Percentiles rank a stretch among this genome's conserved stretches.
Conservation (phyloP, 92 coral and sea anemone species). For the Diadumene lineata region DNA sequence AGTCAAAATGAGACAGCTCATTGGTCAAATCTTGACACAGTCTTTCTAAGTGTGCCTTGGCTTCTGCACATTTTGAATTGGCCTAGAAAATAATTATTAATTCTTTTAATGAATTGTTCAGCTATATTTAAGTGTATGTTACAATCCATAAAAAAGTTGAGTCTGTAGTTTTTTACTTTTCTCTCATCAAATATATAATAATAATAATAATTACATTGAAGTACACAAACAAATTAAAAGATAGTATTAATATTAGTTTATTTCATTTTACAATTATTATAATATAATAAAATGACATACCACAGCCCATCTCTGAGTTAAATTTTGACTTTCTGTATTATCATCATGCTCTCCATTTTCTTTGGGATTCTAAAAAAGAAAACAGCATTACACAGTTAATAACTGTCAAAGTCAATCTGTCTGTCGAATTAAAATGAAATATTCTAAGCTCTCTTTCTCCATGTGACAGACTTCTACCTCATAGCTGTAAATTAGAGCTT, state of each 20-base stretch:
- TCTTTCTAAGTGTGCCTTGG: slow-evolving; percentile 78
- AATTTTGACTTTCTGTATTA: slow-evolving; percentile 42
- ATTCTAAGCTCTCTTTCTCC: too few relatives aligned
- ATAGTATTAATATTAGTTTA: too few relatives aligned
- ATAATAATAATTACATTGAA: too few relatives aligned
- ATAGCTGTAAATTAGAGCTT: too few relatives aligned
- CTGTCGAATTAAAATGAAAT: too few relatives aligned
- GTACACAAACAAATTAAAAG: too few relatives aligned
- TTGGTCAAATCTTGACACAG: slow-evolving; percentile 80
- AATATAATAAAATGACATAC: slow-evolving; percentile 27
- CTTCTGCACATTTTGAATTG: slow-evolving; percentile 88
- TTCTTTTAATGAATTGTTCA: background rate
- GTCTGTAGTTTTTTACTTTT: too few relatives aligned
- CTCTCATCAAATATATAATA: too few relatives aligned
- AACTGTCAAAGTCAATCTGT: too few relatives aligned
- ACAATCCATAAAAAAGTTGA: too few relatives aligned
- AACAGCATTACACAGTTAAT: background rate
- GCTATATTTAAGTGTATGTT: background rate
- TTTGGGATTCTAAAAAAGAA: slow-evolving; percentile 18
- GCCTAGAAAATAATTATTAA: slow-evolving; percentile 52
- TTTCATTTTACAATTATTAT: background rate
- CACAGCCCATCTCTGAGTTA: slow-evolving; percentile 96
- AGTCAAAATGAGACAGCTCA: slow-evolving; percentile 91
- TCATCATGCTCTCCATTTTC: slow-evolving; percentile 20
- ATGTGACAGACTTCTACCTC: too few relatives aligned